Evolutionary conservation across 2,113 vertebrate genomes (phyloP), one percentile per base, ranked within the genome.

Genomic region (Suricata suricatta): DNA sequence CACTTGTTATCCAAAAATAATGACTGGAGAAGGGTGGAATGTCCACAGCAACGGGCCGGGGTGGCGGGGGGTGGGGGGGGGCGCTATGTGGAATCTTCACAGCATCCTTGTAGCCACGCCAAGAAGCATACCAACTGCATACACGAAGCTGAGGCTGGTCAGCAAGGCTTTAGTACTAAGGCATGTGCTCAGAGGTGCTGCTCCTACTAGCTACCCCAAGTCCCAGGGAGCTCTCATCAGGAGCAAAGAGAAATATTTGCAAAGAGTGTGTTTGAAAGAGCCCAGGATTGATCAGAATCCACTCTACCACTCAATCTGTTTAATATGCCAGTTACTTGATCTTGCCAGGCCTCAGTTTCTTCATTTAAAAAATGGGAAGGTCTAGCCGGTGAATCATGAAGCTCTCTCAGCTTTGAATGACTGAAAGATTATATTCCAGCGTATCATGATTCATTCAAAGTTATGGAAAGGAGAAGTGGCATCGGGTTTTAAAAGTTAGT

Each of bases 1-100:
- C 11, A 80, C 77, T 47, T 85, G 90, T 63, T 87, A 79, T 84
- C 88, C 17, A 77, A 96, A 95, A 96, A 64, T 79, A 84, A 84
- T 47, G 2, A 54, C 16, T 84, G 27, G 12, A 94, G 41, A 94
- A 80, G 16, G 66, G 31, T 17, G 27, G 2, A 17, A 81, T 38
- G 19, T n/a, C 69, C 4, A 33, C 41, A 63, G n/a, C 19, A 52
- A 90, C 0, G 3, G 77, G 52, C 15, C 5, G 15, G 52, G 50
- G 71, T n/a, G n/a, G n/a, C n/a, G 17, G 17, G 33, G 77, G 52
- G 52, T 5, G 15, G 52, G 50, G 71, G 17, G 54, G 33, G 3
- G 21, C 63, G 4, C 3, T 16, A 8, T 47, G n/a, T 14, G 5
- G 23, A 52, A 16, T 1, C 88, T 86, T 88, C 5, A 27, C 66